A percentile compares a stretch with the other conserved stretches of the same genome.
Conservation (phyloP, 2,888 invertebrate species). For the Notocelia uddmanniana region DNA sequence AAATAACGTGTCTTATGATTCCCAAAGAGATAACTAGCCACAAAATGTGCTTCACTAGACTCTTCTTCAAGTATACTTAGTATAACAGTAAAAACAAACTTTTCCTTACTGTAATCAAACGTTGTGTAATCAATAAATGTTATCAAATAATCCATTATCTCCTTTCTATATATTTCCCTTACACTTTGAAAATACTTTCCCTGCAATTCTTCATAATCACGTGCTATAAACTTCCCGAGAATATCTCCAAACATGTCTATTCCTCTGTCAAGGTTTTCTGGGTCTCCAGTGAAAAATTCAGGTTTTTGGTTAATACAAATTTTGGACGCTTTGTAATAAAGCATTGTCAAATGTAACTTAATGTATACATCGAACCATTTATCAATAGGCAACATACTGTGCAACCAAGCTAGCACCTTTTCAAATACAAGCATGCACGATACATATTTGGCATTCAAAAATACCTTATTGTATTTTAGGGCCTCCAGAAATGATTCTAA, state of each 20-base stretch:
- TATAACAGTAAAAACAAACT: conserved; percentile 25
- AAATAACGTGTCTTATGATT: conserved; percentile 5
- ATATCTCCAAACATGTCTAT: conserved; percentile 34
- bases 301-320: conserved; percentile 15
- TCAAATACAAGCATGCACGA: conserved; percentile 34
- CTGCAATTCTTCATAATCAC: conserved; percentile 23
- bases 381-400: conserved; percentile 18
- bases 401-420: conserved; percentile 23
- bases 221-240: conserved; percentile 20
- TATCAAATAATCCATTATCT: conserved; percentile 3
- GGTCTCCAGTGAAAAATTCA: conserved; percentile 2
- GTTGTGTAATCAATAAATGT: background rate
- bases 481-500: conserved; percentile 14
- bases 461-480: conserved; percentile 32
- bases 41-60: conserved; percentile 17
- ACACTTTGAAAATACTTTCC: conserved; percentile 21
- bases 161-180: conserved; percentile 11
- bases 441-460: conserved; percentile 24
- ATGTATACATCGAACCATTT: conserved; percentile 26
- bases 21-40: conserved; percentile 18
- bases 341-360: conserved; percentile 23
- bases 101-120: conserved; percentile 34
- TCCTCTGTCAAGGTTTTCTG: conserved; percentile 19
- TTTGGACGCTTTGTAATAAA: conserved; percentile 24
- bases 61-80: conserved; percentile 23